Evolutionary conservation across 1,140 invertebrate species (phyloP).

Genomic region (Zophobas morio): DNA sequence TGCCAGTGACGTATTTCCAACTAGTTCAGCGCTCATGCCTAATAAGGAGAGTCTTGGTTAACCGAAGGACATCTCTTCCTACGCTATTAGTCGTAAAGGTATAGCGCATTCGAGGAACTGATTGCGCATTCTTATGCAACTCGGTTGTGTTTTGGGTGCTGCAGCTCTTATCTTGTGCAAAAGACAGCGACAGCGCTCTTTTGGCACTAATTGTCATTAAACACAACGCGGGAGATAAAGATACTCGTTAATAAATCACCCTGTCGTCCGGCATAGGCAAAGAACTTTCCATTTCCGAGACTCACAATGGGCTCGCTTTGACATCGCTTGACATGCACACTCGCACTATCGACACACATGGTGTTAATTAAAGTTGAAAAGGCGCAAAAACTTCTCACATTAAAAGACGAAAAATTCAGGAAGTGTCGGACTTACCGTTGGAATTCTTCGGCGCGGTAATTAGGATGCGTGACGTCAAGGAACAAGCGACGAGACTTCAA

Average conservation of each 20-base stretch:
- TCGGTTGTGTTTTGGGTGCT: too few relatives aligned
- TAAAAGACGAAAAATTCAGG: neutral
- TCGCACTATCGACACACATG: neutral
- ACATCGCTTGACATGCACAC: neutral
- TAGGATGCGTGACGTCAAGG: neutral
- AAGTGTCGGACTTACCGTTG: conserved; percentile 2
- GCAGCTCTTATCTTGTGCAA: too few relatives aligned
- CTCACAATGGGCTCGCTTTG: conserved; percentile 7
- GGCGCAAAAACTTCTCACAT: neutral
- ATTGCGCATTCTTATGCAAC: neutral
- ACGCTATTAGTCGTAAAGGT: conserved; percentile 8
- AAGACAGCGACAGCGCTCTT: conserved; percentile 47
- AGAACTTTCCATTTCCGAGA: conserved; percentile 11
- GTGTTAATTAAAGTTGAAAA: conserved; percentile 1
- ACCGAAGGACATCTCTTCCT: conserved; percentile 26
- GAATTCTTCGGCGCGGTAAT: conserved; percentile 9
- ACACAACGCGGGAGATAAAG: conserved; percentile 8
- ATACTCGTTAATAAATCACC: conserved; percentile 4
- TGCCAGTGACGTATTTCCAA: conserved; percentile 11
- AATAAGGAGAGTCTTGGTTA: conserved; percentile 13
- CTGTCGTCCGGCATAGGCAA: conserved; percentile 1
- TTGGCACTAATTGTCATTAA: conserved; percentile 53
- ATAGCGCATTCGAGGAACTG: conserved; percentile 13
- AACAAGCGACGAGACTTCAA: too few relatives aligned
- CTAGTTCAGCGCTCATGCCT: conserved; percentile 16